Evolutionary conservation across 2,888 invertebrate species (phyloP).

Genomic region (Trileptium ribeirensis): DNA sequence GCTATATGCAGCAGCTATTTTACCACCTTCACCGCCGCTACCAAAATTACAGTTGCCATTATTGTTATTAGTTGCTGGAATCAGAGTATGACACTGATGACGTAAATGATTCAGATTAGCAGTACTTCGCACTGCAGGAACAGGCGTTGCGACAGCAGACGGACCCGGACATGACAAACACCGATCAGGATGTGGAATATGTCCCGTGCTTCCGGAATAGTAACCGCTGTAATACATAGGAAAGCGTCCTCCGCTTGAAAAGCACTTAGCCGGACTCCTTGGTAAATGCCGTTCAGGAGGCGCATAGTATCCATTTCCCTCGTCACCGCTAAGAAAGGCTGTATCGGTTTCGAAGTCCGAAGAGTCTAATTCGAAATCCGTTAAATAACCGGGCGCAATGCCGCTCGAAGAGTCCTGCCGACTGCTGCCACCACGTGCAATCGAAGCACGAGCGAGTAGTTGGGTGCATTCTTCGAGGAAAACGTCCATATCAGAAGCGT

Average conservation of each 20-base stretch:
- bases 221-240: neutral
- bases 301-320: neutral
- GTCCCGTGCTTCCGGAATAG: neutral
- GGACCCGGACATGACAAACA: neutral
- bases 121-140: neutral
- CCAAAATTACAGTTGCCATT: too few relatives aligned
- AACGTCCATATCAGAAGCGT: conserved; percentile 34
- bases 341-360: neutral
- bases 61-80: too few relatives aligned
- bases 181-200: too few relatives aligned
- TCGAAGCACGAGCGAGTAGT: conserved; percentile 12
- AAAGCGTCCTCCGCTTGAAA: neutral
- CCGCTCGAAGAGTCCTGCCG: neutral
- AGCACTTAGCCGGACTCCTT: neutral
- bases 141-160: neutral
- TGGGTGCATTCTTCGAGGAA: conserved; percentile 15
- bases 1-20: too few relatives aligned
- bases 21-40: too few relatives aligned
- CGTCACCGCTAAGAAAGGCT: neutral
- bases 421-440: neutral
- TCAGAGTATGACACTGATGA: too few relatives aligned
- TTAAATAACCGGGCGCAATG: too few relatives aligned
- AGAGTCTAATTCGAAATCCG: neutral
- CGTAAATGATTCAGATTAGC: too few relatives aligned
- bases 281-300: neutral